Conservation (phyloP, 2,113 vertebrate genomes). For the Eira barbara region DNA sequence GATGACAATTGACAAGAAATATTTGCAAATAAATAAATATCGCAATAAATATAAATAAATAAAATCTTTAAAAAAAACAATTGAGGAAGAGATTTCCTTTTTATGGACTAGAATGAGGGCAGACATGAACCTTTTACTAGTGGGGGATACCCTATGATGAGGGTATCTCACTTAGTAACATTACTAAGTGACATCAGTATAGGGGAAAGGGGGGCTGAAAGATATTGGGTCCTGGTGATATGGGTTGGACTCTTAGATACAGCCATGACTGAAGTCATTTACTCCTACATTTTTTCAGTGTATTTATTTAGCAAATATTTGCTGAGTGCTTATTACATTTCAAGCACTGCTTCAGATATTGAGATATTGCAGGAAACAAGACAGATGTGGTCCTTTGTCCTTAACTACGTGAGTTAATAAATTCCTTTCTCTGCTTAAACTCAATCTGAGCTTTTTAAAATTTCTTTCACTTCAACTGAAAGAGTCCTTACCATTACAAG, state of each 20-base stretch:
- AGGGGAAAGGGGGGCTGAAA: not conserved
- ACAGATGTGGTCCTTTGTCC: not conserved
- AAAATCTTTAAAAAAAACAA: not conserved
- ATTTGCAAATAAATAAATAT: not conserved
- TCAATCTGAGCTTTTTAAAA: not conserved
- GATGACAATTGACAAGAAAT: not conserved
- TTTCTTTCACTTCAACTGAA: not conserved
- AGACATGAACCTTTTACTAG: not conserved
- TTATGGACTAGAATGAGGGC: not conserved
- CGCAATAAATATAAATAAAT: no score
- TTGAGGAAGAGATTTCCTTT: not conserved
- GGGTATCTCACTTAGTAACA: no score
- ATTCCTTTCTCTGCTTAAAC: not conserved
- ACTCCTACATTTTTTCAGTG: not conserved
- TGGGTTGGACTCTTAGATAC: not conserved
- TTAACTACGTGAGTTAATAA: not conserved
- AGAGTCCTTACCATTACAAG: not conserved
- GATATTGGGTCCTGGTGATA: not conserved
- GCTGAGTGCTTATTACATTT: not conserved
- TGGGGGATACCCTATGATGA: not conserved
- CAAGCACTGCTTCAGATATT: not conserved
- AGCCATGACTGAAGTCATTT: not conserved
- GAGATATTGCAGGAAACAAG: not conserved
- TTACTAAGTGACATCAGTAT: not conserved
- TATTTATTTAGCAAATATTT: not conserved